Base-by-base conservation (phyloP, 2,113 vertebrate genomes). In the Salvelinus namaycush region DNA sequence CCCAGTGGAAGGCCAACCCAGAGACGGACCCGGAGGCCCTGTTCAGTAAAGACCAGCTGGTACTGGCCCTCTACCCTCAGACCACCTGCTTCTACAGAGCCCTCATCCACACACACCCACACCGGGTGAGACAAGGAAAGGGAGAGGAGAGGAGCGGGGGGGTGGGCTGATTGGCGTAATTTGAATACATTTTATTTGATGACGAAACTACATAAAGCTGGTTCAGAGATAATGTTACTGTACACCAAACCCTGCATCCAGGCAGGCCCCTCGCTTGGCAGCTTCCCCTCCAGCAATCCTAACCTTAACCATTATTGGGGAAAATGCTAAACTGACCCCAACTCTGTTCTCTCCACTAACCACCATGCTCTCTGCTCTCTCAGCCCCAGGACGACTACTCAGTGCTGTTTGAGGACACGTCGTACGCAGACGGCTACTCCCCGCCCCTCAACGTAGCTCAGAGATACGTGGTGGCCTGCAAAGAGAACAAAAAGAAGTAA, bases 61-160 rank as follows among this genome's bases (percentile, higher is more conserved):
- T 97, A 59, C 89, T 97, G 81, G 96, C 96, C 1, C 93, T 97
- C 6, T 97, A 97, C 83, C 96, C 96, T 0, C 96, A 97, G 86
- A 97, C 96, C 85, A 97, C 96, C 75, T 97, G 96, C 89, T 97
- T 97, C 93, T 97, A 97, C 88, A 91, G 96, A 18, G 96, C 96
- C 0, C 93, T 97, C 57, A 97, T 97, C 82, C 96, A 97, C 83
- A 93, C 95, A 0, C 96, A 96, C 0, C 96, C 96, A 0, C 95
- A 96, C 82, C 83, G 96, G 95, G 96, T 96, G 87, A 87, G 90
- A 11, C 16, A 18, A 9, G 54, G 13, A 2, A 18, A 5, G 48
- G 18, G 8, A 3, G 9, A 13, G 24, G 60, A 12, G 34, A 27
- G 24, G 14, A n/a, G 26, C 11, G 29, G 26, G 68, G 14, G 5